Evolutionary conservation across 2,113 vertebrate genomes (phyloP).

Genomic region (Triplophysa tibetana): DNA sequence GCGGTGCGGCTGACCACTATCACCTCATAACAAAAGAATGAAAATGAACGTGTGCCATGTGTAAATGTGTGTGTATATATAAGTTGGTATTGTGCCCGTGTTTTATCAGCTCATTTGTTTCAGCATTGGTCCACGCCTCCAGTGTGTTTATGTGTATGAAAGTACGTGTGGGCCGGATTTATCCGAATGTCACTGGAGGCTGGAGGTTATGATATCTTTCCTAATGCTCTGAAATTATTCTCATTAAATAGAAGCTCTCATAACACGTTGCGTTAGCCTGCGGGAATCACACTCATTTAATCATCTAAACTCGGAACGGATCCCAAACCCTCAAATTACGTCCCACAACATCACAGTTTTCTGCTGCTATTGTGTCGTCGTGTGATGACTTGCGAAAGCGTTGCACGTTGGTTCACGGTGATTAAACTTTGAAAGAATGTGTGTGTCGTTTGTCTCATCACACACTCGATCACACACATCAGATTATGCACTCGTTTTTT

Average conservation of each 20-base stretch:
- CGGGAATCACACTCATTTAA: constrained; percentile 37
- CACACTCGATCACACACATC: constrained; percentile 39
- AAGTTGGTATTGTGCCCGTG: not conserved
- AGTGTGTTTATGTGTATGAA: constrained; percentile 25
- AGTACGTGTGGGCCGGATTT: constrained; percentile 25
- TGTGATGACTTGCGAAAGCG: not conserved
- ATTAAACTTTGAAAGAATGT: constrained; percentile 41
- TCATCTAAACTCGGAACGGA: constrained; percentile 21
- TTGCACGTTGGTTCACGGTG: constrained; percentile 29
- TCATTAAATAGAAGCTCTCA: constrained; percentile 36
- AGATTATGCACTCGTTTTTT: constrained; percentile 36
- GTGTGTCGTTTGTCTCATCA: constrained; percentile 19
- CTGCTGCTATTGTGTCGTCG: not conserved
- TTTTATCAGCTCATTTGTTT: constrained; percentile 13
- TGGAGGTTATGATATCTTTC: constrained; percentile 29
- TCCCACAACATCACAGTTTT: constrained; percentile 9
- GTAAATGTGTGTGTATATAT: constrained; percentile 19
- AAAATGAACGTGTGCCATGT: not conserved
- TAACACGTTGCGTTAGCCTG: constrained; percentile 35
- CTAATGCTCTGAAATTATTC: constrained; percentile 38
- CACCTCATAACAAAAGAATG: not conserved
- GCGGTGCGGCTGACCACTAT: not conserved
- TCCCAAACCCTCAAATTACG: constrained; percentile 5
- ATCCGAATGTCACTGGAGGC: constrained; percentile 8
- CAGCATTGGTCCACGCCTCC: not conserved